Conservation (phyloP, 2,797 vertebrate species). For the Chaetophractus vellerosus region DNA sequence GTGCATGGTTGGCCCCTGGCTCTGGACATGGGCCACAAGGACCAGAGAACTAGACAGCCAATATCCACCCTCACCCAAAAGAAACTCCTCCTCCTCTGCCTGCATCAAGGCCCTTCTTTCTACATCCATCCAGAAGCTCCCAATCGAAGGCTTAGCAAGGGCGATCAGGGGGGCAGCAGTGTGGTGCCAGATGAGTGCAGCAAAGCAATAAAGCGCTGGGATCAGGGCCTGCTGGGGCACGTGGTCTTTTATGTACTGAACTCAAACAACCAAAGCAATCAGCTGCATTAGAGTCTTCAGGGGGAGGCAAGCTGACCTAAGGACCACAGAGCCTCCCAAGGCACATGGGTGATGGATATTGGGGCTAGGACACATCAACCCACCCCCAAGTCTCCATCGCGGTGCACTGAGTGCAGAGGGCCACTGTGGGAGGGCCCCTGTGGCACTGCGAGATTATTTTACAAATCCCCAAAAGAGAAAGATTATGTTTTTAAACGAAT, state of each 20-base stretch:
- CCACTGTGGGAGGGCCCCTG: accelerated
- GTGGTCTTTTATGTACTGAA: background rate
- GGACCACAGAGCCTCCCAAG: background rate
- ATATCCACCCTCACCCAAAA: background rate
- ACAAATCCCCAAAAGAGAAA: no score
- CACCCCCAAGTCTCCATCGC: background rate
- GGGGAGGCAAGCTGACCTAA: background rate
- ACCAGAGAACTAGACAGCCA: background rate
- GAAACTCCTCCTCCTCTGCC: background rate
- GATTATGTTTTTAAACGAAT: no score
- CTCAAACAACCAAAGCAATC: accelerated
- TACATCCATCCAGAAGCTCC: background rate
- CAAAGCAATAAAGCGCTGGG: background rate
- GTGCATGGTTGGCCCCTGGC: background rate
- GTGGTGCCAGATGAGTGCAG: background rate
- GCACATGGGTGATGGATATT: no score
- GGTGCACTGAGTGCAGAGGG: background rate
- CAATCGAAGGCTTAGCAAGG: no score
- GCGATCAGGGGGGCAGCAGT: background rate
- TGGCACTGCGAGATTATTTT: no score
- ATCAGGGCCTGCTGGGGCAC: accelerated
- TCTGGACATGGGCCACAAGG: background rate
- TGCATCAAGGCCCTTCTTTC: no score
- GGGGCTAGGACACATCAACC: no score
- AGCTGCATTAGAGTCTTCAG: no score